A percentile compares a stretch with the other conserved stretches of the same genome.
Conservation (phyloP, 2,797 vertebrate genomes). For the Buceros bicornis region DNA sequence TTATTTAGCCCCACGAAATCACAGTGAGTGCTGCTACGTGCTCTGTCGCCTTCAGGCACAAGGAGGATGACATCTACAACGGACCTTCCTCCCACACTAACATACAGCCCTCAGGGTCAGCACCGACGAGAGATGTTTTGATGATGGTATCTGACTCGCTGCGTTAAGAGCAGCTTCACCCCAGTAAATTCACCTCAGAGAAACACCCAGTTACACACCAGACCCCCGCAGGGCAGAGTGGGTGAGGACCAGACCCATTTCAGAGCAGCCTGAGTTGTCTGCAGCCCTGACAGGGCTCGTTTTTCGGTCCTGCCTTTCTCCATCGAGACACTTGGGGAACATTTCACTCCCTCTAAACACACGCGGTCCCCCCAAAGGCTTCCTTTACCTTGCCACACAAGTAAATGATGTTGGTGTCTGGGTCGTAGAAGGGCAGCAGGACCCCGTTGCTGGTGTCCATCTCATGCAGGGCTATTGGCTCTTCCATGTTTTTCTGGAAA, state of each 20-base stretch:
- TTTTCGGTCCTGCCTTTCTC: neutral
- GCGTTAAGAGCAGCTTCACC: neutral
- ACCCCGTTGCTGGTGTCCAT: slow-evolving; percentile 98
- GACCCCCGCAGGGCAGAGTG: neutral
- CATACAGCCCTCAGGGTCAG: accelerated
- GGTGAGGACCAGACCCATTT: neutral
- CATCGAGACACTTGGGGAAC: neutral
- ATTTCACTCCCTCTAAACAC: neutral
- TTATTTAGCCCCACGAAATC: neutral
- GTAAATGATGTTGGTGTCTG: slow-evolving; percentile 94
- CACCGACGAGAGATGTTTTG: neutral
- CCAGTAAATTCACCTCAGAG: neutral
- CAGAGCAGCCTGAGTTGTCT: neutral
- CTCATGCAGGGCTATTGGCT: slow-evolving; percentile 91
- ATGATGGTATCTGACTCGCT: neutral
- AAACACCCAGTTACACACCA: neutral
- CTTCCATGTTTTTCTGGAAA: slow-evolving; percentile 91
- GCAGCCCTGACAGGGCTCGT: neutral
- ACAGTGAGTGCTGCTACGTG: accelerated
- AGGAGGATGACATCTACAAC: neutral
- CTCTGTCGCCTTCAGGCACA: neutral
- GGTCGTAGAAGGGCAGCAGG: slow-evolving; percentile 94
- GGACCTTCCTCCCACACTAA: neutral
- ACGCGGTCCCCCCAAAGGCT: neutral
- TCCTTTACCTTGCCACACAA: slow-evolving; percentile 92